Conservation (phyloP, 2,797 vertebrate genomes). For the Rousettus madagascariensis region DNA sequence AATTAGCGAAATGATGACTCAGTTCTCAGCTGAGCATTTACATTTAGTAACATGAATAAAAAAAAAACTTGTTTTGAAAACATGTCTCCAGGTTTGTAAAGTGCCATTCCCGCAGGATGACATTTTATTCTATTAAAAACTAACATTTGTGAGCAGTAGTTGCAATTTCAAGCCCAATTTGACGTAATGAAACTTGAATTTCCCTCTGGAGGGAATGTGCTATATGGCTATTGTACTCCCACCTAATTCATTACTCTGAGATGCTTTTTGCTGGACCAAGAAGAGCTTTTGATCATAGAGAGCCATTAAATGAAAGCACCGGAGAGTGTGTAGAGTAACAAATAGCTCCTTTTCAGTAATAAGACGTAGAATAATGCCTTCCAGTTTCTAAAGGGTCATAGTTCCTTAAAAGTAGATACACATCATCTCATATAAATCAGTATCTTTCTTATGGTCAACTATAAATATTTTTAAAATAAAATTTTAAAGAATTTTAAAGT, state of each 20-base stretch:
- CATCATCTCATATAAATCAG: not conserved
- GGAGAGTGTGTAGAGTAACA: not conserved
- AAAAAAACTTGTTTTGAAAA: slow-evolving; percentile 58
- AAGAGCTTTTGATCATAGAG: not conserved
- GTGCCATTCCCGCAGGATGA: slow-evolving; percentile 62
- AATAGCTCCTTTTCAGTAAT: not conserved
- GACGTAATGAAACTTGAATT: slow-evolving; percentile 65
- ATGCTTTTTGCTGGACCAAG: slow-evolving; percentile 11
- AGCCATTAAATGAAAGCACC: not conserved
- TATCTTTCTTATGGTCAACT: not conserved
- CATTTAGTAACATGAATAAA: slow-evolving; percentile 38
- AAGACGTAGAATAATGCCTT: not conserved
- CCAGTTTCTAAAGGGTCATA: not conserved
- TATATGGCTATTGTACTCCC: not conserved
- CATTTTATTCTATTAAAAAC: slow-evolving; percentile 69
- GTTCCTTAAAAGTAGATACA: not conserved
- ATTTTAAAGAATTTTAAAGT: not conserved
- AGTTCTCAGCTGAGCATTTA: slow-evolving; percentile 52
- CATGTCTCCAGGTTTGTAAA: slow-evolving; percentile 38
- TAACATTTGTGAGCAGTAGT: slow-evolving; percentile 70
- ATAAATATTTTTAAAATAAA: not conserved
- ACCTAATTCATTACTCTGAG: not conserved
- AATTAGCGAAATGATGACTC: slow-evolving; percentile 58
- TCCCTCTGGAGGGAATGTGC: slow-evolving; percentile 53
- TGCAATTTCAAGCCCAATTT: slow-evolving; percentile 71